phyloP scores from a whole-genome alignment of 2,113 vertebrate genomes.

The Pterocles burchelli region DNA sequence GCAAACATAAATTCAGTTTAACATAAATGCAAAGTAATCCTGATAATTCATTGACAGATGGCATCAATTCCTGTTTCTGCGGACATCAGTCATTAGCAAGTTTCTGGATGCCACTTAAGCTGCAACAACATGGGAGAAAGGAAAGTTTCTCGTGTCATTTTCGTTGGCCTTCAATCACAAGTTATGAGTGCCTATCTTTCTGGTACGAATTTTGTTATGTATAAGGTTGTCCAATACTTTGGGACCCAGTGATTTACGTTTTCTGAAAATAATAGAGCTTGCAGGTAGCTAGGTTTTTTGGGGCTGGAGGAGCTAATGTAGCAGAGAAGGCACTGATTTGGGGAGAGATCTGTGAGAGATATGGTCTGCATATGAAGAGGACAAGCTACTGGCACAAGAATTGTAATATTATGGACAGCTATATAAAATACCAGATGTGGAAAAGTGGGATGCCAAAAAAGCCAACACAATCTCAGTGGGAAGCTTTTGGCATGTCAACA shows the following conservation, averaged over 20 bases:
- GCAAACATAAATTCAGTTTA: neutral
- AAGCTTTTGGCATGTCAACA: slow-evolving; percentile 57
- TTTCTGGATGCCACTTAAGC: neutral
- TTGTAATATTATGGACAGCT: slow-evolving; percentile 25
- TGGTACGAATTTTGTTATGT: neutral
- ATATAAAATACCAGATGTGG: slow-evolving; percentile 67
- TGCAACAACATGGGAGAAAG: neutral
- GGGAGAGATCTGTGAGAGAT: slow-evolving; percentile 22
- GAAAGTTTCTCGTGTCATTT: neutral
- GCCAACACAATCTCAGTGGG: slow-evolving; percentile 48
- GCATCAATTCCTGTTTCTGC: neutral
- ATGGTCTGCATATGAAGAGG: slow-evolving; percentile 5
- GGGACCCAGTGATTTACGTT: neutral
- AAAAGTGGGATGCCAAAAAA: slow-evolving; percentile 49
- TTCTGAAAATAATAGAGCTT: neutral
- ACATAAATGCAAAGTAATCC: neutral
- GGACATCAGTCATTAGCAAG: neutral
- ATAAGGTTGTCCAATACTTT: neutral
- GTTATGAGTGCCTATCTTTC: neutral
- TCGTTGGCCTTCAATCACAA: neutral
- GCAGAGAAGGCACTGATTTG: neutral
- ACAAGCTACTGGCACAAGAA: slow-evolving; percentile 60
- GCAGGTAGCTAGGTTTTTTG: neutral
- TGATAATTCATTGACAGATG: neutral
- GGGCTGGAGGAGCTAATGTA: neutral